phyloP scores from a whole-genome alignment of 37 sponge, comb jelly and placozoan genomes.

The Ianthella basta region DNA sequence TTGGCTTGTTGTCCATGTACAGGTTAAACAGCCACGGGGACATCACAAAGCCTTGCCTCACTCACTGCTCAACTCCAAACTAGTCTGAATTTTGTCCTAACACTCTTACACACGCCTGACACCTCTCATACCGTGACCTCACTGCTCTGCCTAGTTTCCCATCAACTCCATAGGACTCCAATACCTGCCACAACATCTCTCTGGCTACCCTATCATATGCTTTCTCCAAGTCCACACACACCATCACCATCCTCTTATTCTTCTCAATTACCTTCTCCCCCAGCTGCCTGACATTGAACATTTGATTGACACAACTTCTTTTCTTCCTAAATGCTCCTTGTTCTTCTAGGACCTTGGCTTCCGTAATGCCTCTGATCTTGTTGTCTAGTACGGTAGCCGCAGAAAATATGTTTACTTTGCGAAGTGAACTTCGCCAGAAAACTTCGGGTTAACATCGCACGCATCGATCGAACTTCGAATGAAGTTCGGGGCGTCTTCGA shows the following conservation, averaged over 20 bases:
- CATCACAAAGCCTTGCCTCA: too few species aligned
- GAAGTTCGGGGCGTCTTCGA: too few species aligned
- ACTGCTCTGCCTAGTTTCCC: background rate
- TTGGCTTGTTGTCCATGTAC: too few species aligned
- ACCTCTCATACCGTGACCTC: too few species aligned
- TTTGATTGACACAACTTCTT: background rate
- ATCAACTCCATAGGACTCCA: background rate
- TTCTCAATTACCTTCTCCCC: constrained; percentile 5
- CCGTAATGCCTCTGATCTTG: background rate
- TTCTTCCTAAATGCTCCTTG: background rate
- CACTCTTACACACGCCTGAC: too few species aligned
- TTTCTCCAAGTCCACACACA: background rate
- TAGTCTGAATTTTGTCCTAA: too few species aligned
- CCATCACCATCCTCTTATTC: background rate
- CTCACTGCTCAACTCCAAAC: too few species aligned
- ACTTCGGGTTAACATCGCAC: too few species aligned
- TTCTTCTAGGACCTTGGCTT: background rate
- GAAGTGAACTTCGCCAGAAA: too few species aligned
- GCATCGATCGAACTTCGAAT: too few species aligned
- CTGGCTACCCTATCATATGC: background rate
- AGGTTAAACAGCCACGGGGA: too few species aligned
- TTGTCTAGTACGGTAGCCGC: background rate
- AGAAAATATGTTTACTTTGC: too few species aligned
- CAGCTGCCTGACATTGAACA: background rate
- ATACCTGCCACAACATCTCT: background rate